phyloP scores from a whole-genome alignment of 2,888 invertebrate genomes.

The Corythucha ciliata region DNA sequence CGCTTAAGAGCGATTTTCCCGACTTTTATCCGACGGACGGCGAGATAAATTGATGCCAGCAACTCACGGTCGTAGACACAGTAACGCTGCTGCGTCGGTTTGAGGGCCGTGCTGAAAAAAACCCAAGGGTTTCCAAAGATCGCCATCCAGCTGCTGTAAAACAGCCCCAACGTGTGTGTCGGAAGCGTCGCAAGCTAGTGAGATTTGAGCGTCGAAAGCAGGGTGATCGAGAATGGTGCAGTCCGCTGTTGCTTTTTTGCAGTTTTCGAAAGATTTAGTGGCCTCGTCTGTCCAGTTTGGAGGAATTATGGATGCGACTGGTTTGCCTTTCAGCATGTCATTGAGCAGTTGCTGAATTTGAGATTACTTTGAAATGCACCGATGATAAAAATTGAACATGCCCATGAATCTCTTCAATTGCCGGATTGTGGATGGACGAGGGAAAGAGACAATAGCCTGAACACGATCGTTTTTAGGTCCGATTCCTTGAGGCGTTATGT shows the following conservation, averaged over 20 bases:
- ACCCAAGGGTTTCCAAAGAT: constrained; percentile 24
- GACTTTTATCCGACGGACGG: too few species aligned
- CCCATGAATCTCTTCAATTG: constrained; percentile 36
- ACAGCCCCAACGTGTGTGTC: constrained; percentile 40
- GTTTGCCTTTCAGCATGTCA: too few species aligned
- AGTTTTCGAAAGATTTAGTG: constrained; percentile 33
- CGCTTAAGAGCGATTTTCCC: too few species aligned
- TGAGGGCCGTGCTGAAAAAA: constrained; percentile 12
- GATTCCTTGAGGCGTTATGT: constrained; percentile 23
- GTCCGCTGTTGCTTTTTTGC: constrained; percentile 36
- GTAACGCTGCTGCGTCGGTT: constrained; percentile 2
- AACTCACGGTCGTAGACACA: too few species aligned
- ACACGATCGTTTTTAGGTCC: constrained; percentile 21
- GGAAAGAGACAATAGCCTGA: constrained; percentile 23
- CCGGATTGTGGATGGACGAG: constrained; percentile 30
- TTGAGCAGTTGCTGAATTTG: constrained; percentile 35
- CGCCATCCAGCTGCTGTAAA: constrained; percentile 36
- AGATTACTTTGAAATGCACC: constrained; percentile 36
- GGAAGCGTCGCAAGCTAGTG: constrained; percentile 37
- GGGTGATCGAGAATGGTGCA: constrained; percentile 40
- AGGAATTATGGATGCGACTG: too few species aligned
- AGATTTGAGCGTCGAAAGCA: constrained; percentile 24
- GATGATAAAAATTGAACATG: constrained; percentile 5
- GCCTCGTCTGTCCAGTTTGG: constrained; percentile 30
- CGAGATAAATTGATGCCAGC: too few species aligned